Percentiles rank a stretch among this genome's conserved stretches.
phyloP scores from a whole-genome alignment of 2,113 vertebrate species.

The Myodes glareolus region DNA sequence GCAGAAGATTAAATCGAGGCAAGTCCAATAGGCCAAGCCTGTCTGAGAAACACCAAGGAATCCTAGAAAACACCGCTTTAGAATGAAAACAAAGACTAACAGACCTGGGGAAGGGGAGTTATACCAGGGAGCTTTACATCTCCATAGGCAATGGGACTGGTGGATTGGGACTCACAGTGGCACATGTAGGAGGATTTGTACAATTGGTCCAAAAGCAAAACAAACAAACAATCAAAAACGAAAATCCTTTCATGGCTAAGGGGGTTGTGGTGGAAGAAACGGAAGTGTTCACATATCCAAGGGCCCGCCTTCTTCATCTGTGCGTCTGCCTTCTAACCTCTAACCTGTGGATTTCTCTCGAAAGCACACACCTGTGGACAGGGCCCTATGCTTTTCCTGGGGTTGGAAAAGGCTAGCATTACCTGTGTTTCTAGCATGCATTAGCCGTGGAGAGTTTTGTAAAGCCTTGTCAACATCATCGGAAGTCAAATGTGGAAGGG shows the following conservation, averaged over 20 bases:
- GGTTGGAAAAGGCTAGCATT: constrained; percentile 85
- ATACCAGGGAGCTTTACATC: background rate
- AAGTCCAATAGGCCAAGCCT: background rate
- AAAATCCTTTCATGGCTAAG: background rate
- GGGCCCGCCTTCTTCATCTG: background rate
- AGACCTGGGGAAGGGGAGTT: rapidly evolving
- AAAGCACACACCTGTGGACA: constrained; percentile 65
- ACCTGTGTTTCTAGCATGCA: constrained; percentile 98
- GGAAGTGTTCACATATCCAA: background rate
- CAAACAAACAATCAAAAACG: background rate
- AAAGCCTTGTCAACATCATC: constrained; percentile 97
- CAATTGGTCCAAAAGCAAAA: background rate
- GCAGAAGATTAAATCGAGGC: background rate
- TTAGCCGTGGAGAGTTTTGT: constrained; percentile 96
- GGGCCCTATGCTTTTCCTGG: constrained; percentile 66
- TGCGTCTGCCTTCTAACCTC: background rate
- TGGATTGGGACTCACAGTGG: rapidly evolving
- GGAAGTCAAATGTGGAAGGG: constrained; percentile 97
- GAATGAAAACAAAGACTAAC: background rate
- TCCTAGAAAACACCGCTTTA: constrained; percentile 1
- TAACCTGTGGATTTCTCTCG: constrained; percentile 23
- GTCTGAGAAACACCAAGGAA: background rate
- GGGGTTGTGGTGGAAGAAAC: rapidly evolving
- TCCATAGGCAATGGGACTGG: background rate
- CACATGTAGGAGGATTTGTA: background rate